Evolutionary conservation across 2,113 vertebrate species (phyloP), one percentile per base, ranked within the genome.

Genomic region (Otus sunia): DNA sequence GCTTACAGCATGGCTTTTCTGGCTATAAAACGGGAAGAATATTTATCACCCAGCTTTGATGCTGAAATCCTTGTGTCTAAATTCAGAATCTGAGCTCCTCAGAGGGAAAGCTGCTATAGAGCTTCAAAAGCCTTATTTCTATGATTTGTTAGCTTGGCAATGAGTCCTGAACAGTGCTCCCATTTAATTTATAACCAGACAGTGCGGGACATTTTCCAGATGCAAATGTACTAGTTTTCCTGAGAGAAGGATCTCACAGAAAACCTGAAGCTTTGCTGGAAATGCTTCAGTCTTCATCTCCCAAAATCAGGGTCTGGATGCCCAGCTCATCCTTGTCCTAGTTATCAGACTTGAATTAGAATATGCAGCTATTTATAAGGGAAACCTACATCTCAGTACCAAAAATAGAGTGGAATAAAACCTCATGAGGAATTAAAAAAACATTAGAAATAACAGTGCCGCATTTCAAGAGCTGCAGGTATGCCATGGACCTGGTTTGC

Each of bases 341-440:
- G 20, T 96, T 97, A 89, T 49, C 43, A 89, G 80, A 2, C 52
- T 49, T 49, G 64, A 94, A 82, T 92, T 92, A 89, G 76, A 96
- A 94, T 92, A 96, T 68, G 73, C 66, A 67, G 74, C 84, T 97
- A 96, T 97, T 96, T 96, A 95, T 95, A 90, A 78, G 56, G 52
- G 60, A 81, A 92, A 91, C 94, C 95, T 96, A 87, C 81, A 92
- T 87, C 64, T 78, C 17, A 4, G 47, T 59, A 15, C 64, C 74
- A 36, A 91, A 97, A 96, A 96, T 97, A 97, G 84, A 75, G 39
- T 0, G 3, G 55, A 82, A 94, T 43, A 62, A 92, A 89, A 29
- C 52, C 56, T 91, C 1, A 0, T 13, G 47, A 89, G 60, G 73
- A 67, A 68, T 81, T 67, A 6, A 66, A 88, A 45, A 47, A 47